Conservation (phyloP, 2,113 vertebrate species). For the Pagrus major region DNA sequence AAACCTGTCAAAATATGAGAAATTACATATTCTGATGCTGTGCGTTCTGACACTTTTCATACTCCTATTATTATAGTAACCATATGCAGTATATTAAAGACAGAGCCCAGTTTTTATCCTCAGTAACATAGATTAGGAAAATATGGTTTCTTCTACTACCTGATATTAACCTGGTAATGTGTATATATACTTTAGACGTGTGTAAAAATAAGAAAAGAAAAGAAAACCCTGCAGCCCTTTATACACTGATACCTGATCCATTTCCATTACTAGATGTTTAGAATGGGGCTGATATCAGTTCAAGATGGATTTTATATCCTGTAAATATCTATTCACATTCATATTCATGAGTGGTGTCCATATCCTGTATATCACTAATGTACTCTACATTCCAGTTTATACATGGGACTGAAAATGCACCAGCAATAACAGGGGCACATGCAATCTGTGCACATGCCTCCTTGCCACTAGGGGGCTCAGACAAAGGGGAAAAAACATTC, state of each 20-base stretch:
- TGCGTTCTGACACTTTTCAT: background rate
- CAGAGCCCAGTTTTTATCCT: background rate
- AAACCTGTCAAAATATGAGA: constrained; percentile 84
- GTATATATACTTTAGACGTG: background rate
- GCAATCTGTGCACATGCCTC: no score
- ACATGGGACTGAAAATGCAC: background rate
- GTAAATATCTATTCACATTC: background rate
- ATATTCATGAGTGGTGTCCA: background rate
- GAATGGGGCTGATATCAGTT: background rate
- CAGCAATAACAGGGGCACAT: background rate
- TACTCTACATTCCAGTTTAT: background rate
- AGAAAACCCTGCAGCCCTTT: background rate
- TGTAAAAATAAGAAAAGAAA: background rate
- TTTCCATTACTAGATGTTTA: background rate
- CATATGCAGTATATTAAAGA: background rate
- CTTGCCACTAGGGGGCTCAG: no score
- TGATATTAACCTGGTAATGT: background rate
- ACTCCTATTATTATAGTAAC: background rate
- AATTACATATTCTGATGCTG: background rate
- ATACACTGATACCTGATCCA: background rate
- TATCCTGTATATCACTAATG: background rate
- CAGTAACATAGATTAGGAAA: background rate
- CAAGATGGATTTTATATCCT: background rate
- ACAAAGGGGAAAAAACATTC: no score
- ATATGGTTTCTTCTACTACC: background rate